Evolutionary conservation across 1,140 invertebrate species (phyloP), one percentile per base, ranked within the genome.

Genomic region (Lasioglossum baleicum): DNA sequence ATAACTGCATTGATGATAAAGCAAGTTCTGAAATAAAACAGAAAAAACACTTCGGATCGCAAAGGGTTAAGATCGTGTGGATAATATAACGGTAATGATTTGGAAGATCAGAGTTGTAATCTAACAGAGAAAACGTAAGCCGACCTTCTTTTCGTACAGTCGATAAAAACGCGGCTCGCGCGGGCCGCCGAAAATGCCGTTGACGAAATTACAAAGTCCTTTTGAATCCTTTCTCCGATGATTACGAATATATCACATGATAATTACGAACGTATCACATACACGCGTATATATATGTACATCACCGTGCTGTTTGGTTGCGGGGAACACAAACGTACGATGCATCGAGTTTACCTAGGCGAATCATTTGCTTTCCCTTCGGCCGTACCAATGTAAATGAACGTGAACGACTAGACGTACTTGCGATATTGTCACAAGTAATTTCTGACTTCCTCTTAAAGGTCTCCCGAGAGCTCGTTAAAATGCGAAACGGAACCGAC

Each of bases 321-420:
- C 67, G 83, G 44, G 42, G 63, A 78, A 75, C 69, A 75, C 75
- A 85, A 63, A 75, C 58, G 78, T 65, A 82, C 69, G 70, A 48
- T 48, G 61, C 40, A 22, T 73, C 76, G 40, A 44, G 61, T 79
- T 79, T 44, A 58, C 0, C 51, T 64, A 73, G n/a, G 61, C 51
- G 51, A 64, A 73, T 73, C 61, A 53, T 66, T 72, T 58, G 40
- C 17, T 51, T 53, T 20, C 42, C 69, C 40, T 13, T 35, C 58
- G 68, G 40, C 13, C 69, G 76, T 70, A 70, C 44, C 73, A 44
- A 64, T 81, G 61, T 81, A 81, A 70, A 85, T 71, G 68, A 77
- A 77, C 81, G 58, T 85, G 82, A 85, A 85, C 84, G 84, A 85
- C 84, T 85, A 85, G 84, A 85, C 79, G 75, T 82, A 75, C 70